Evolutionary conservation across 2,113 vertebrate genomes (phyloP).

Genomic region (Petrocephalus microphthalmus): DNA sequence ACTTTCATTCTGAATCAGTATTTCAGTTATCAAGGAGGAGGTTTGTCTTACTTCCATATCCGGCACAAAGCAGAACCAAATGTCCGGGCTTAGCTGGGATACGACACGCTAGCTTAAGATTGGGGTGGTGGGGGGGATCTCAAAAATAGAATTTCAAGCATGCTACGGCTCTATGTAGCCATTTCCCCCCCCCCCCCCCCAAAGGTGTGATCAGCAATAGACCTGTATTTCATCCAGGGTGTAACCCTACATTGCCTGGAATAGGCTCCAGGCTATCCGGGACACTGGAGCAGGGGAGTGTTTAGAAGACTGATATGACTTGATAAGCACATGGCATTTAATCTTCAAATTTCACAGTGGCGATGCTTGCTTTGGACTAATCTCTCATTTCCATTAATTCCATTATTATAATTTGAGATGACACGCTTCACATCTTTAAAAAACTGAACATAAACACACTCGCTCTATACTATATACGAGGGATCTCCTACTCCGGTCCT

Average conservation of each 20-base stretch:
- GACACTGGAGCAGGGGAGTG: not conserved
- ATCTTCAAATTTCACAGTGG: conserved; percentile 23
- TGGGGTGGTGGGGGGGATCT: not conserved
- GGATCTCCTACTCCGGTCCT: too few relatives aligned
- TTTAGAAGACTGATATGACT: not conserved
- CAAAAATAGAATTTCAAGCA: not conserved
- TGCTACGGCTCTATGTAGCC: not conserved
- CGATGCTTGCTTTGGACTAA: not conserved
- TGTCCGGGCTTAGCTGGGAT: conserved; percentile 1
- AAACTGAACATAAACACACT: not conserved
- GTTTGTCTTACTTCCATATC: conserved; percentile 21
- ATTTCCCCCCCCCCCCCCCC: not conserved
- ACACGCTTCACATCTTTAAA: not conserved
- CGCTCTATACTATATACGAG: not conserved
- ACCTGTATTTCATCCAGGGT: not conserved
- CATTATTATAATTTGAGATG: not conserved
- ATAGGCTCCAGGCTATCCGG: not conserved
- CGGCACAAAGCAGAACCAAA: conserved; percentile 14
- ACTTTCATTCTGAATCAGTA: conserved; percentile 34
- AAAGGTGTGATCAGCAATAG: not conserved
- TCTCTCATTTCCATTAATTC: not conserved
- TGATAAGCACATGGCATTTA: not conserved
- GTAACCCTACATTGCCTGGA: not conserved
- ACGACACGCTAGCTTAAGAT: conserved; percentile 12
- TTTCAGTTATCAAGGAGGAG: conserved; percentile 30